phyloP scores from a whole-genome alignment of 53 echinoderm and acorn worm species.

The Stichopus horrens region DNA sequence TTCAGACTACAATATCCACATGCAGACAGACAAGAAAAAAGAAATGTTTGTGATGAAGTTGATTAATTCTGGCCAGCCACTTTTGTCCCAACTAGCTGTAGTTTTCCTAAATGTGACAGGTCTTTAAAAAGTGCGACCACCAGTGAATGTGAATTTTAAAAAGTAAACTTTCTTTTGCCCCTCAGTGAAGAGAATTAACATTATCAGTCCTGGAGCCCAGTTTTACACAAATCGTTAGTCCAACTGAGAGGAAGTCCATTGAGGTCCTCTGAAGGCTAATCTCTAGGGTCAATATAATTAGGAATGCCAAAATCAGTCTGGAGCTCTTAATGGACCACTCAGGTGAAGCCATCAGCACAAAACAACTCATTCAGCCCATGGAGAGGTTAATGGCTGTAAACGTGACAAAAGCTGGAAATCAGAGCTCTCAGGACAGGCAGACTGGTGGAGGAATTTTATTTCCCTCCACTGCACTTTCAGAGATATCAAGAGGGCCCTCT shows the following conservation, averaged over 20 bases:
- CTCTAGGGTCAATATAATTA: slow-evolving; percentile 12
- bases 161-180: not conserved
- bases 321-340: slow-evolving; percentile 7
- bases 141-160: not conserved
- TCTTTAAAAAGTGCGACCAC: not conserved
- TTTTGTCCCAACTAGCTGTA: too few relatives aligned
- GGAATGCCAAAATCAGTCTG: not conserved
- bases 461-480: not conserved
- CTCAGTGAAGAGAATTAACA: not conserved
- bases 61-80: too few relatives aligned
- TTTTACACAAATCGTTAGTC: slow-evolving; percentile 17
- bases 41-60: too few relatives aligned
- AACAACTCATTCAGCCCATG: slow-evolving; percentile 14
- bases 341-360: not conserved
- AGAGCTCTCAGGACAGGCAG: not conserved
- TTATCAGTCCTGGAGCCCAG: not conserved
- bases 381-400: not conserved
- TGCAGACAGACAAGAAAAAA: too few relatives aligned
- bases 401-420: slow-evolving; percentile 22
- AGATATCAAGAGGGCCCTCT: too few relatives aligned
- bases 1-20: too few relatives aligned
- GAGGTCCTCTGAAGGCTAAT: not conserved
- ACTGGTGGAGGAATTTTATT: not conserved
- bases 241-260: slow-evolving; percentile 19
- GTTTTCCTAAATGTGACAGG: too few relatives aligned